Evolutionary conservation across 2,113 vertebrate genomes (phyloP).

Genomic region (Oreochromis aureus): DNA sequence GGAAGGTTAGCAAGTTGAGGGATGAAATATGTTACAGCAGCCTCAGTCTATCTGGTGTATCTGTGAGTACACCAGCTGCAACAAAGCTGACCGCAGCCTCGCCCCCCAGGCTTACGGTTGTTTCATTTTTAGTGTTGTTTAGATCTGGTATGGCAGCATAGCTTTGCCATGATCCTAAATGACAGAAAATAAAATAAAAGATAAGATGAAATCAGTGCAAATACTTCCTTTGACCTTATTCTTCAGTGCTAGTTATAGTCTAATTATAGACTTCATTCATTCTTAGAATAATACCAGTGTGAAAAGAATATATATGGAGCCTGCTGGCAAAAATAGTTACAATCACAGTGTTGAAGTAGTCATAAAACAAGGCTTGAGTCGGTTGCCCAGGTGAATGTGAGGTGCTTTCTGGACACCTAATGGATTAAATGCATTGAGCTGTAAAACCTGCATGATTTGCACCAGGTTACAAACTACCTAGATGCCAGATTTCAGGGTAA

Average conservation of each 20-base stretch:
- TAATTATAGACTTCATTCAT: neutral
- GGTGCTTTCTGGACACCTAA: neutral
- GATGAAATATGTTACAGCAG: neutral
- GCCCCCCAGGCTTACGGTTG: neutral
- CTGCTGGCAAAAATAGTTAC: neutral
- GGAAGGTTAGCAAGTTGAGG: neutral
- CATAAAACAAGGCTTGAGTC: neutral
- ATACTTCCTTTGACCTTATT: neutral
- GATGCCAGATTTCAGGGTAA: neutral
- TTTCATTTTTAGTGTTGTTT: neutral
- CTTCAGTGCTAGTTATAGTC: neutral
- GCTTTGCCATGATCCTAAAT: neutral
- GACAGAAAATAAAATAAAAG: neutral
- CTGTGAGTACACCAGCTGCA: neutral
- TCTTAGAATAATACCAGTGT: neutral
- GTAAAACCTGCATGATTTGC: neutral
- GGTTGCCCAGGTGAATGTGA: neutral
- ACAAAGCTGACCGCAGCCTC: neutral
- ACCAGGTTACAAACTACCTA: neutral
- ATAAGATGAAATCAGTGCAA: neutral
- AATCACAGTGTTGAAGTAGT: neutral
- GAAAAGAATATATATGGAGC: neutral
- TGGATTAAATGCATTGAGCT: neutral
- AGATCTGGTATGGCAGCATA: neutral
- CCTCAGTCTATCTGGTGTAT: neutral